Conservation (phyloP, 2,888 invertebrate species). For the Harpalus rubripes region DNA sequence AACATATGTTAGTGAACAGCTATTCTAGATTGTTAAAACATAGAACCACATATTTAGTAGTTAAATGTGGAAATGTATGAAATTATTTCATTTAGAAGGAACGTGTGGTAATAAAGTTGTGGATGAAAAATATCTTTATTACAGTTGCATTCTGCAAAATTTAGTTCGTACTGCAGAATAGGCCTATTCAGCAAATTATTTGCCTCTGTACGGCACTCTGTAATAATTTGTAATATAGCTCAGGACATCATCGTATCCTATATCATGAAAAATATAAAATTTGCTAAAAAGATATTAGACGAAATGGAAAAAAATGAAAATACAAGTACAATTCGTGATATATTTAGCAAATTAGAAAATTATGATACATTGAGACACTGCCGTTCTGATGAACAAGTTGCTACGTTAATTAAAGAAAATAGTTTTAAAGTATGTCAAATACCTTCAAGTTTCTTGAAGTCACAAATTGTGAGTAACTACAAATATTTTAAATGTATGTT, state of each 20-base stretch:
- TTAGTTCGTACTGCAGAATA: too few species aligned
- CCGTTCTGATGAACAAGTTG: constrained; percentile 79
- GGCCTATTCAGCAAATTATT: too few species aligned
- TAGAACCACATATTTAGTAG: too few species aligned
- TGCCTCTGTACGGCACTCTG: too few species aligned
- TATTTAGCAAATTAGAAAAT: constrained; percentile 79
- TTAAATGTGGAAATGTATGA: too few species aligned
- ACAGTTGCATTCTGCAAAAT: too few species aligned
- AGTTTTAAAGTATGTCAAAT: constrained; percentile 84
- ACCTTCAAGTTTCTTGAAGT: constrained; percentile 83
- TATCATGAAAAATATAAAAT: constrained; percentile 79
- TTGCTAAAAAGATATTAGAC: constrained; percentile 77
- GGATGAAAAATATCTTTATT: too few species aligned
- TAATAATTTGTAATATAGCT: constrained; percentile 70
- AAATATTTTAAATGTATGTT: not conserved
- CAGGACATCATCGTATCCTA: constrained; percentile 76
- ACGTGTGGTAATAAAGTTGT: too few species aligned
- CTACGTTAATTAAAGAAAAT: constrained; percentile 78
- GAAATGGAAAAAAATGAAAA: constrained; percentile 74
- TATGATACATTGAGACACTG: constrained; percentile 76
- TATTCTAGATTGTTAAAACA: too few species aligned
- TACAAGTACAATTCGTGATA: constrained; percentile 76
- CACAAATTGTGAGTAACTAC: constrained; percentile 79
- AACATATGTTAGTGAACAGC: too few species aligned
- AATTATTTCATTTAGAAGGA: too few species aligned